Conservation (phyloP, 2,797 vertebrate genomes). For the Eremophila alpestris region DNA sequence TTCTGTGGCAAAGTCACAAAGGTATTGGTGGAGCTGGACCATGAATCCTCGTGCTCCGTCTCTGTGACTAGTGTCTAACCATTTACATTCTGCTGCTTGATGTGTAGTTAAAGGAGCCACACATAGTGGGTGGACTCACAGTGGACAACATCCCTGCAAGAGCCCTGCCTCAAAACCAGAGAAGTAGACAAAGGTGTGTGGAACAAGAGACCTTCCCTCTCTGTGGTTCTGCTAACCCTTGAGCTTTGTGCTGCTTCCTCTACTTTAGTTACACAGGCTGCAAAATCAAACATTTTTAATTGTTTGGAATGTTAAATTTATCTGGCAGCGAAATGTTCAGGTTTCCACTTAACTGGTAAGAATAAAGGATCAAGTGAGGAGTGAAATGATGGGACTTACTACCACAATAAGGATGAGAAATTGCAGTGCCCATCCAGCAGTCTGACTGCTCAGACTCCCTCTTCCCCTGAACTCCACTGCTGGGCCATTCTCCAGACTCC, state of each 20-base stretch:
- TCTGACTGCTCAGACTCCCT: neutral
- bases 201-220: neutral
- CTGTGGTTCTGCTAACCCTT: neutral
- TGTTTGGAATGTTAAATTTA: neutral
- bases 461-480: neutral
- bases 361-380: neutral
- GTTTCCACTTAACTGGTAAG: neutral
- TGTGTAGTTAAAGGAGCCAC: neutral
- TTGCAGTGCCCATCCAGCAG: accelerated
- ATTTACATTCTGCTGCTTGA: accelerated
- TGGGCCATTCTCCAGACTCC: neutral
- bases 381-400: neutral
- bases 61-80: neutral
- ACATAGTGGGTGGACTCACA: neutral
- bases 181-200: neutral
- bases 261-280: neutral
- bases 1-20: neutral
- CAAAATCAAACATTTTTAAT: neutral
- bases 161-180: neutral
- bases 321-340: neutral
- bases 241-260: neutral
- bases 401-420: neutral
- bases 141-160: neutral
- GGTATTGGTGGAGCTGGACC: neutral
- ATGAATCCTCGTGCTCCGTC: accelerated